Evolutionary conservation across 2,888 invertebrate species (phyloP).

Genomic region (Nomada lathburiana): DNA sequence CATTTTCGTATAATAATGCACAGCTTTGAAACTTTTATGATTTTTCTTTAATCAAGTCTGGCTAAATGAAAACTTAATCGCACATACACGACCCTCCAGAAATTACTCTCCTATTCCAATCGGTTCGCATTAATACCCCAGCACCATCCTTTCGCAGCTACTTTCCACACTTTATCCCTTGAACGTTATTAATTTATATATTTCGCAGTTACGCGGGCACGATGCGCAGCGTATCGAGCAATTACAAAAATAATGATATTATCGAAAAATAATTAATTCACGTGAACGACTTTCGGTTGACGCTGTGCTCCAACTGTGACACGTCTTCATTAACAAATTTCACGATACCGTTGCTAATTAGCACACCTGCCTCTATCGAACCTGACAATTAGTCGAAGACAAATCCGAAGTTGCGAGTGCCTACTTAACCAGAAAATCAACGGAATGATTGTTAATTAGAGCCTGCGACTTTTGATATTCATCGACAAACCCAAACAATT

Average conservation of each 20-base stretch:
- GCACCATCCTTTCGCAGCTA: not conserved
- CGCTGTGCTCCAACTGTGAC: not conserved
- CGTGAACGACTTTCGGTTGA: constrained; percentile 13
- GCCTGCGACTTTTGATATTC: not conserved
- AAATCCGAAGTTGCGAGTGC: constrained; percentile 26
- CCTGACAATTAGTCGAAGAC: constrained; percentile 14
- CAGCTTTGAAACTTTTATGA: not conserved
- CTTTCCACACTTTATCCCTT: not conserved
- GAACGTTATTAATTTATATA: constrained; percentile 16
- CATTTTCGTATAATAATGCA: not conserved
- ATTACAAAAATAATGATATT: constrained; percentile 33
- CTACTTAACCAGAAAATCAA: constrained; percentile 29
- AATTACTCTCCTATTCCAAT: not conserved
- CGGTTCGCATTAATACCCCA: too few species aligned
- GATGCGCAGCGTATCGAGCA: not conserved
- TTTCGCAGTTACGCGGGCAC: not conserved
- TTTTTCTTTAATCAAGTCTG: not conserved
- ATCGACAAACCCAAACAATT: constrained; percentile 3
- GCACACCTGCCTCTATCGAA: not conserved
- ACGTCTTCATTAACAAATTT: constrained; percentile 34
- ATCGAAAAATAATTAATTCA: constrained; percentile 46
- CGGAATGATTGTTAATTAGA: constrained; percentile 36
- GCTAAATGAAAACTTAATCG: not conserved
- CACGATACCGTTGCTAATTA: constrained; percentile 28
- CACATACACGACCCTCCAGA: not conserved